Percentiles rank a stretch among this genome's conserved stretches.
These are phyloP conservation scores for Rhagium mordax DNA, from an alignment of 2,888 invertebrate genomes.

Conservation along the genomic window DNA sequence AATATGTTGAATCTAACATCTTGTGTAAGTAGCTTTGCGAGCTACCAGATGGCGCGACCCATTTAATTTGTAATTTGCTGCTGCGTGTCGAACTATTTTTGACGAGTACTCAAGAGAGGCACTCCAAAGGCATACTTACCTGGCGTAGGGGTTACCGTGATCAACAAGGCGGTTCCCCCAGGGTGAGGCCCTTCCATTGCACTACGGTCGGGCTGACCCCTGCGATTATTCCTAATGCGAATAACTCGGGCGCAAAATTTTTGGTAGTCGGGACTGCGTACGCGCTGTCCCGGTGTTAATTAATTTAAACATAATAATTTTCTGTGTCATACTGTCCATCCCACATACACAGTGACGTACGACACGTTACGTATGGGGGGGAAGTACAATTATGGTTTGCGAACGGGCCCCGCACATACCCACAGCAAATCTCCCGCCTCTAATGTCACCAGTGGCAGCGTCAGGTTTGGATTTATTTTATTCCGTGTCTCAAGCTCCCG, in stretches of 20 bases:
- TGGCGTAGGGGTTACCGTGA: constrained; percentile 77
- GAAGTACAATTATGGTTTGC: too few species aligned
- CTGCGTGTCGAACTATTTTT: not conserved
- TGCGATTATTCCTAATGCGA: constrained; percentile 84
- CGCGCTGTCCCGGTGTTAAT: constrained; percentile 71
- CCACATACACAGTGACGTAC: too few species aligned
- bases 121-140: constrained; percentile 63
- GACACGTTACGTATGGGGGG: too few species aligned
- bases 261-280: constrained; percentile 79
- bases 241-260: constrained; percentile 81
- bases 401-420: too few species aligned
- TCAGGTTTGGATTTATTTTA: too few species aligned
- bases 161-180: constrained; percentile 80
- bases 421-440: too few species aligned
- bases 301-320: not conserved
- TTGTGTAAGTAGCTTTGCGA: too few species aligned
- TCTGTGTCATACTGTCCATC: too few species aligned
- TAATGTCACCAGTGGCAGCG: too few species aligned
- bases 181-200: constrained; percentile 81
- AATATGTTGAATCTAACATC: too few species aligned
- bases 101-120: not conserved
- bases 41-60: not conserved
- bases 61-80: not conserved
- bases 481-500: too few species aligned
- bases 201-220: constrained; percentile 79